Base-by-base conservation (phyloP, 2,797 vertebrate genomes). In the Nyctibius grandis region DNA sequence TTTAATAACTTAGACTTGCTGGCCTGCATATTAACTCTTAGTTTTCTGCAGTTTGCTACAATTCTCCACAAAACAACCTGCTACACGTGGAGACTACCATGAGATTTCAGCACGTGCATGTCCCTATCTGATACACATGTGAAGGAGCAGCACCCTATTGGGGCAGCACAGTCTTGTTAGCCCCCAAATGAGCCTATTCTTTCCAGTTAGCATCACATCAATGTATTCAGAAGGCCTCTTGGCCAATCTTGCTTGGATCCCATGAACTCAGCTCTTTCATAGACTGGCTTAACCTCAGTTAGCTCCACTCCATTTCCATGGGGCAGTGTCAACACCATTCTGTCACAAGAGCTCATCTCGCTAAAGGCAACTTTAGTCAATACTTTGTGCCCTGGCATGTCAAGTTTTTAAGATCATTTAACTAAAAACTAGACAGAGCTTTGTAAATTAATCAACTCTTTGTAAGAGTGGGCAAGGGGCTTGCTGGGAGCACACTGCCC, bases 1-100 rank as follows among this genome's bases (percentile, higher is more conserved):
- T 76, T 81, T 61, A 86, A 20, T 51, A 69, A 67, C 20, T 65
- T 81, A 38, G 25, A 54, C 40, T 73, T 76, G 5, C 25, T 86
- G 44, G 47, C 5, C 40, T 79, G 48, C 19, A 21, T 1, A 4
- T 89, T 74, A 93, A 85, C 42, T 70, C 59, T 59, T 85, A 17
- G 16, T 60, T 87, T 85, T 73, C 78, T 60, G 21, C 28, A 8
- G 4, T 59, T 76, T 75, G 25, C 20, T 56, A 53, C 26, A 26
- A 21, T 85, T 65, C 40, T 38, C 51, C 76, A 15, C 4, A 38
- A 67, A 95, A 73, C 15, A 64, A 57, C 15, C 7, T 53, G 10
- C 34, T 75, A 13, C 33, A 36, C 0, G 0, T 0, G 2, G 45
- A 48, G 10, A 54, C 8, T 36, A 15, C n/a, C 17, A 12, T 7